Percentiles rank a stretch among this genome's conserved stretches.
These are phyloP conservation scores for Magallana gigas DNA, from an alignment of 1,140 invertebrate genomes.

Conservation along the genomic window DNA sequence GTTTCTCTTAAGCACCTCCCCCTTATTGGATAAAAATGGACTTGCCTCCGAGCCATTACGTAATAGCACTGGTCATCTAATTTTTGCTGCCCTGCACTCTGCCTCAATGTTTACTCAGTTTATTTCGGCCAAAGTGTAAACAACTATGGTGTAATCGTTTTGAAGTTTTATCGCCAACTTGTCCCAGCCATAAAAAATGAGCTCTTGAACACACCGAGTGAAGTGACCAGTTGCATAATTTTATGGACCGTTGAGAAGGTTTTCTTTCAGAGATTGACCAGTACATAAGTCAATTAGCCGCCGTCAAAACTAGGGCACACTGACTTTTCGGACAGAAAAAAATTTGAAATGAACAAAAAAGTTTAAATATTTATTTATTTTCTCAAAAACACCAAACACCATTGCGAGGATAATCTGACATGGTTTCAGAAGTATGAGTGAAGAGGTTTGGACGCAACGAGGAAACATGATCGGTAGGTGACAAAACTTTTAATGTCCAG, in stretches of 20 bases:
- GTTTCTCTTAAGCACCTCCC: constrained; percentile 6
- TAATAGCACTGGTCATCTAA: constrained; percentile 44
- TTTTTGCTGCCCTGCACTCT: constrained; percentile 40
- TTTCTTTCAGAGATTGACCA: constrained; percentile 24
- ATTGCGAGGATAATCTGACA: neutral
- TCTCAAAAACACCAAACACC: neutral
- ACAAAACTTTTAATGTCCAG: neutral
- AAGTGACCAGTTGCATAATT: constrained; percentile 33
- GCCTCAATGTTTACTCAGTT: constrained; percentile 36
- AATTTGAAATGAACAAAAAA: neutral
- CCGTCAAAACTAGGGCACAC: neutral
- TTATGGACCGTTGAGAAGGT: constrained; percentile 3
- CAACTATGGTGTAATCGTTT: constrained; percentile 38
- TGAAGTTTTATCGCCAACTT: constrained; percentile 40
- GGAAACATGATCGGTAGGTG: constrained; percentile 1
- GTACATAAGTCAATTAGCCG: neutral
- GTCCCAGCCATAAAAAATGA: constrained; percentile 43
- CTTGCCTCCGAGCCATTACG: constrained; percentile 38
- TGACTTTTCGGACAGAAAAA: neutral
- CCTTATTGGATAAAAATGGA: constrained; percentile 47
- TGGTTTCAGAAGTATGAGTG: constrained; percentile 20
- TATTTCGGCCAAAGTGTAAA: constrained; percentile 47
- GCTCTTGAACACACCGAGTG: constrained; percentile 13
- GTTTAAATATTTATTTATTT: neutral
- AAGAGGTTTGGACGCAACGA: neutral